These are phyloP conservation scores for Trichopoda pennipes DNA, from an alignment of 2,888 invertebrate genomes.

Conservation along the genomic window DNA sequence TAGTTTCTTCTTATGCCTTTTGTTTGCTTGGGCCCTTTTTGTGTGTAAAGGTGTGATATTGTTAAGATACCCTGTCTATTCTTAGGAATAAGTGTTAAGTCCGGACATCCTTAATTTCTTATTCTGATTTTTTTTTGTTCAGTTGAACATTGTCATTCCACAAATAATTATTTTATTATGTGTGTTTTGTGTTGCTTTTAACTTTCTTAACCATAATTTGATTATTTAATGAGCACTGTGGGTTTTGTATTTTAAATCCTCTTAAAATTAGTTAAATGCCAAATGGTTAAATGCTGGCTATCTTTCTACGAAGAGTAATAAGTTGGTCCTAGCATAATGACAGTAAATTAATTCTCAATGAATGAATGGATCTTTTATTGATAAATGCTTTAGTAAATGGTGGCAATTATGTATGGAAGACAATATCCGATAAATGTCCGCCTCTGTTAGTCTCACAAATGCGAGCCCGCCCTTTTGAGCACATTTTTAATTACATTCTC, in stretches of 20 bases:
- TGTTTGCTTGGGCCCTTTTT: background rate
- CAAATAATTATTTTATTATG: constrained; percentile 54
- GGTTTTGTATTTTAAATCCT: constrained; percentile 15
- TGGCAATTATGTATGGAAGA: too few relatives aligned
- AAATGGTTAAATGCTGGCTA: background rate
- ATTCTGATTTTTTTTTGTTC: background rate
- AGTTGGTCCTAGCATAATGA: background rate
- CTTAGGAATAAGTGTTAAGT: constrained; percentile 62
- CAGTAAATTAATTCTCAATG: background rate
- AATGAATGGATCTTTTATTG: background rate
- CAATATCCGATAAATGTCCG: too few relatives aligned
- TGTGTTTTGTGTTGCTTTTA: constrained; percentile 15
- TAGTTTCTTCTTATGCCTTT: constrained; percentile 9
- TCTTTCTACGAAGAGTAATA: background rate
- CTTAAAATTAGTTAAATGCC: background rate
- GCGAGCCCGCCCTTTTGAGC: too few relatives aligned
- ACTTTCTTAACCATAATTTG: constrained; percentile 61
- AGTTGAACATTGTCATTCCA: constrained; percentile 44
- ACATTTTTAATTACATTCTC: too few relatives aligned
- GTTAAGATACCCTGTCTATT: constrained; percentile 35
- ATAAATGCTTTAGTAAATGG: too few relatives aligned
- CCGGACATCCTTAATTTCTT: constrained; percentile 64
- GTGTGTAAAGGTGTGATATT: constrained; percentile 49
- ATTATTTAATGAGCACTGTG: constrained; percentile 58
- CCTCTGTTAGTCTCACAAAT: too few relatives aligned